Conservation (phyloP, 1,140 invertebrate genomes). For the Chionoecetes opilio region DNA sequence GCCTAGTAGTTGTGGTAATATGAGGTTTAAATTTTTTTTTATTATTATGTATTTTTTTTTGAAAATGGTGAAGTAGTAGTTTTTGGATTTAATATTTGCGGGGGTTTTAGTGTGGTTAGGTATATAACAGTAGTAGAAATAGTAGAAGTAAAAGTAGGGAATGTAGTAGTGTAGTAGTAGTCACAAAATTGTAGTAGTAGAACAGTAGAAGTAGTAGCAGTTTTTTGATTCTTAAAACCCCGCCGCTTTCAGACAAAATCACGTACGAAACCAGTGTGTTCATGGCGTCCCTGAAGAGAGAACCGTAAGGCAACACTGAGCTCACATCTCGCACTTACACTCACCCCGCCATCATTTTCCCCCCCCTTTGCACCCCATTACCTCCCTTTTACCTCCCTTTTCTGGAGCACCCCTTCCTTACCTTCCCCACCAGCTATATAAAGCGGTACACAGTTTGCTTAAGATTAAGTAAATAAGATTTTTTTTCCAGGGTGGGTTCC, state of each 20-base stretch:
- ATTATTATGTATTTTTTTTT: too few relatives aligned
- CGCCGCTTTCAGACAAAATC: slow-evolving; percentile 54
- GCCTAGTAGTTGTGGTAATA: too few relatives aligned
- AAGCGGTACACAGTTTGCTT: not conserved
- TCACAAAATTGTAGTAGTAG: too few relatives aligned
- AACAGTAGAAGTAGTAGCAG: not conserved
- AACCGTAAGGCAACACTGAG: not conserved
- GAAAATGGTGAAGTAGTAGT: too few relatives aligned
- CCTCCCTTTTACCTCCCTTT: too few relatives aligned
- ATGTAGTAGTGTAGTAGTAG: not conserved
- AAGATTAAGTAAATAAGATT: not conserved
- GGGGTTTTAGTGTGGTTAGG: too few relatives aligned
- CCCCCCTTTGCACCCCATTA: not conserved
- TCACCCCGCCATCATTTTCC: not conserved
- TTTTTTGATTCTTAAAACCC: not conserved
- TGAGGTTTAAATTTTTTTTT: too few relatives aligned
- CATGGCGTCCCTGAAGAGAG: slow-evolving; percentile 57
- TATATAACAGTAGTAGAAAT: not conserved
- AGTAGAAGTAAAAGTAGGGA: not conserved
- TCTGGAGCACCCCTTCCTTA: too few relatives aligned
- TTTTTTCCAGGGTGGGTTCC: too few relatives aligned
- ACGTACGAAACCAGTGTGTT: slow-evolving; percentile 57
- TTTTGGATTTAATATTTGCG: too few relatives aligned
- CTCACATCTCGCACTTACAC: not conserved
- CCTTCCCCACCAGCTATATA: too few relatives aligned